Base-by-base conservation (phyloP, 2,797 vertebrate species). In the Chromis chromis region DNA sequence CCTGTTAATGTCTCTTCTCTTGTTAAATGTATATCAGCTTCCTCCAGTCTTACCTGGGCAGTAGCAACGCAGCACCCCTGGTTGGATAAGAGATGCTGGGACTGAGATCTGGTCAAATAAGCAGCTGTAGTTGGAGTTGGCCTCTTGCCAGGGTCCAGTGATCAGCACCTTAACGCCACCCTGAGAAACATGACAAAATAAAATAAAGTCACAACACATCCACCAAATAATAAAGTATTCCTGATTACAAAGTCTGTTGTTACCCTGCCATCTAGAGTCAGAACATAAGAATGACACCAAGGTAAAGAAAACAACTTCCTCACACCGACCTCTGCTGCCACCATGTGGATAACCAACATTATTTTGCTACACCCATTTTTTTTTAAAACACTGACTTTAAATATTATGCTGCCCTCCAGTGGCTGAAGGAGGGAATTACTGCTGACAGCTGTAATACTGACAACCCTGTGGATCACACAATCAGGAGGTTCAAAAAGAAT, bases 51-150 rank as follows among this genome's bases (percentile, higher is more conserved):
- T 92, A 99, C 98, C 98, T 94, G 98, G 98, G 92, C 98, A 99
- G 94, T 99, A 99, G 94, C 98, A 99, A 80, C 98, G 97, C 84
- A 99, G 94, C 70, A 99, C 98, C 27, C 98, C 98, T 0, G 98
- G 97, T 85, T 99, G 98, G 86, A 99, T 99, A 85, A 99, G 94
- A 62, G 98, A 99, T 4, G 98, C 98, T 56, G 98, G 98, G 90
- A 99, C 98, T 59, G 98, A 97, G 93, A 98, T 97, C 95, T 99
- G 98, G 93, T 99, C 98, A 86, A 99, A 99, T 91, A 99, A 93
- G 91, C 98, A 99, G 94, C 96, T 99, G 95, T 99, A 99, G 94
- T 96, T 97, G 88, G 95, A 97, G 93, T 95, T 97, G 92, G 96
- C 97, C 92, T 99, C 98, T 76, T 99, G 97, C 98, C 98, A 99